Percentiles rank a stretch among this genome's conserved stretches.
These are phyloP conservation scores for Esox lucius DNA, from an alignment of 2,797 vertebrate genomes.

Conservation along the genomic window DNA sequence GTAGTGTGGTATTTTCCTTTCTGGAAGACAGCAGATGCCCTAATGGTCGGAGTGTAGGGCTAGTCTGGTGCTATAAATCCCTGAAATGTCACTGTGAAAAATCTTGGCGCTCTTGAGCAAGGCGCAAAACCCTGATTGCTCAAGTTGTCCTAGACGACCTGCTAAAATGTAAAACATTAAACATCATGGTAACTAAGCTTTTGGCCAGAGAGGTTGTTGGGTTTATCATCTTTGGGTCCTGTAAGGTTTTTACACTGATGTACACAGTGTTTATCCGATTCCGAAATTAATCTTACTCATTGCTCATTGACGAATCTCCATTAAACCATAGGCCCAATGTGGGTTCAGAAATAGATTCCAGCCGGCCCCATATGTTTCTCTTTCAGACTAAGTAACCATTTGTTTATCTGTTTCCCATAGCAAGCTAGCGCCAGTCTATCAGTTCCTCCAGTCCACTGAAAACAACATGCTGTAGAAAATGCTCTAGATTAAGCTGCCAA, in stretches of 20 bases:
- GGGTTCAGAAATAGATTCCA: not conserved
- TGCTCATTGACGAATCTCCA: not conserved
- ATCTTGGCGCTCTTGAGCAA: no score
- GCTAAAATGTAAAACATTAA: not conserved
- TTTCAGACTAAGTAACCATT: not conserved
- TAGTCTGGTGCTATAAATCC: no score
- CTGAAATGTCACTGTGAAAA: no score
- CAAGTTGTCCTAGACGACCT: not conserved
- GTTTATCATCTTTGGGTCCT: not conserved
- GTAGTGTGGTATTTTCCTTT: no score
- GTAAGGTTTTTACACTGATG: not conserved
- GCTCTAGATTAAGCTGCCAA: constrained; percentile 25
- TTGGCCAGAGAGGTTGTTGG: not conserved
- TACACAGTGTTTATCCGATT: not conserved
- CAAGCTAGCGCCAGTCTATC: not conserved
- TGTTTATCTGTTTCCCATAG: not conserved
- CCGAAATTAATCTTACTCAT: not conserved
- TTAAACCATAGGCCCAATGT: not conserved
- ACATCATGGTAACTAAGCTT: not conserved
- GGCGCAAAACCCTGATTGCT: not conserved
- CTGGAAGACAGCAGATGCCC: no score
- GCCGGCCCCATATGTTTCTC: not conserved
- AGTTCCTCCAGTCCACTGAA: not conserved
- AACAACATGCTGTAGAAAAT: constrained; percentile 6
- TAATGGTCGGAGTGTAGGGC: no score